Base-by-base conservation (phyloP, 2,888 invertebrate species). In the Cerastoderma edule region DNA sequence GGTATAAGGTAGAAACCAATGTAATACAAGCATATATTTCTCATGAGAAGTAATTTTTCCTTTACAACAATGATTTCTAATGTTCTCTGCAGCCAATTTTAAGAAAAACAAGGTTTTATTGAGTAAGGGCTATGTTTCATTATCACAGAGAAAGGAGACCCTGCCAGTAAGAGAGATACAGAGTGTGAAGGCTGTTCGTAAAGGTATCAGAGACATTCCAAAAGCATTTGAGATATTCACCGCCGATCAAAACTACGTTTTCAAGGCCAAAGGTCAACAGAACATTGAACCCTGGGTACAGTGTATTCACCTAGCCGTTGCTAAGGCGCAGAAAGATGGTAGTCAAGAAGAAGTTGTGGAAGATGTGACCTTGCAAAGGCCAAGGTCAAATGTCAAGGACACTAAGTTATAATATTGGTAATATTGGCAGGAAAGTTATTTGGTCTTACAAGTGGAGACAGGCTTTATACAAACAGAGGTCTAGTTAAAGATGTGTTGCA, bases 161-260 rank as follows among this genome's bases (percentile, higher is more conserved):
- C 96, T 98, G 85, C 97, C 98, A 92, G 96, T 98, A 22, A 96
- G 97, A 92, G 97, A 97, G 93, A 98, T 98, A 83, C 95, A 97
- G 19, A 97, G 97, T 46, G 98, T 98, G n/a, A 96, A 98, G 90
- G 98, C 98, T 16, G 96, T 97, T 0, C 94, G 97, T 65, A 96
- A 97, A 68, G 97, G 97, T 13, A 92, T 92, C 57, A 95, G 98
- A 68, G 97, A 97, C 93, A 97, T 98, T 88, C 98, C 98, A 28
- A 97, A 97, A 93, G 98, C 98, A 0, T 98, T 98, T 94, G 98
- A 98, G 94, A 98, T 98, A 88, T 98, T 98, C 94, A 98, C 98
- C 0, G 93, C 93, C 28, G 93, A 93, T 72, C 97, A 98, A 93
- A 97, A 97, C 93, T 95, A 97, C 85, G 97, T 98, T 89, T 95